A percentile compares a stretch with the other conserved stretches of the same genome.
Conservation (phyloP, 2,888 invertebrate species). For the Cryptus viduatorius region DNA sequence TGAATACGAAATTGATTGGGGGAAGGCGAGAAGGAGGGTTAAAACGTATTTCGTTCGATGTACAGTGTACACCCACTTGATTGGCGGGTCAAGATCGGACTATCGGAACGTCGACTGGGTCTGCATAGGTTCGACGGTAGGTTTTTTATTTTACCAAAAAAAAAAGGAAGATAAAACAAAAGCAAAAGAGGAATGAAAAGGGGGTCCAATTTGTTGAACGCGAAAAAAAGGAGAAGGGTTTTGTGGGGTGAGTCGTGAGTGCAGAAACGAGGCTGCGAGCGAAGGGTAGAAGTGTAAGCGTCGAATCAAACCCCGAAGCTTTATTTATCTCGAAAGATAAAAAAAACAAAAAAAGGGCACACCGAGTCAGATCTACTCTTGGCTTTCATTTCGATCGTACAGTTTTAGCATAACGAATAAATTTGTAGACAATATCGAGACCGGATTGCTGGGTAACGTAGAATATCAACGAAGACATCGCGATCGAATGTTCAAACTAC, state of each 20-base stretch:
- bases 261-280: conserved; percentile 30
- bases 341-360: conserved; percentile 31
- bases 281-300: conserved; percentile 18
- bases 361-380: conserved; percentile 13
- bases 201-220: conserved; percentile 58
- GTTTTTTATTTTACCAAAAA: conserved; percentile 27
- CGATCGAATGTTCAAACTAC: conserved; percentile 6
- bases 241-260: conserved; percentile 45
- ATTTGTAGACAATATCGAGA: conserved; percentile 40
- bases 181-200: conserved; percentile 53
- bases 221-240: neutral
- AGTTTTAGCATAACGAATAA: conserved; percentile 60
- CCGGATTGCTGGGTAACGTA: neutral
- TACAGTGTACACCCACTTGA: conserved; percentile 26
- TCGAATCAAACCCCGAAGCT: conserved; percentile 41
- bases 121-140: conserved; percentile 24
- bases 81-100: conserved; percentile 52
- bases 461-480: conserved; percentile 24
- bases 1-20: conserved; percentile 57
- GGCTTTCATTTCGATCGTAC: conserved; percentile 49
- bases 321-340: conserved; percentile 25
- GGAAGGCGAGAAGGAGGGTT: conserved; percentile 40
- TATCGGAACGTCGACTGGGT: conserved; percentile 45
- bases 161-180: conserved; percentile 20
- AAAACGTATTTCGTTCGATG: conserved; percentile 31